phyloP scores from a whole-genome alignment of 2,797 vertebrate genomes.

The Morelia viridis region DNA sequence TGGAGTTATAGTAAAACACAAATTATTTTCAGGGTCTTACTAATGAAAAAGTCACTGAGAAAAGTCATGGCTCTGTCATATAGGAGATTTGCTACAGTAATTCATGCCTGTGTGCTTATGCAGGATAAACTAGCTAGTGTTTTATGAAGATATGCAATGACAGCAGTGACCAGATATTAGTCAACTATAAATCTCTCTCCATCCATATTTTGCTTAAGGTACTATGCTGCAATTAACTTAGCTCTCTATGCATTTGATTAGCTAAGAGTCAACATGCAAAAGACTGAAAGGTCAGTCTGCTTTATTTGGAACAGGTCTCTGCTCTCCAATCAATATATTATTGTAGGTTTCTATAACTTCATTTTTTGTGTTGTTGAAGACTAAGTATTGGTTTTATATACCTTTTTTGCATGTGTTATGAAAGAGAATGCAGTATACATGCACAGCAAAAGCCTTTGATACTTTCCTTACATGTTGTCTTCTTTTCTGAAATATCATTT shows the following conservation, averaged over 20 bases:
- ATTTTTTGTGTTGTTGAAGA: slow-evolving; percentile 43
- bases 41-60: slow-evolving; percentile 20
- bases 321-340: slow-evolving; percentile 56
- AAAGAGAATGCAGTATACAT: slow-evolving; percentile 24
- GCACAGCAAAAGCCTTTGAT: slow-evolving; percentile 46
- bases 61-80: not conserved
- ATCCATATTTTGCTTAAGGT: slow-evolving; percentile 23
- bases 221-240: slow-evolving; percentile 39
- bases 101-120: not conserved
- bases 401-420: slow-evolving; percentile 30
- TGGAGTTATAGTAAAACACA: slow-evolving; percentile 12
- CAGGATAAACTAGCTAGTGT: not conserved
- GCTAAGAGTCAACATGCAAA: slow-evolving; percentile 26
- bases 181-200: slow-evolving; percentile 30
- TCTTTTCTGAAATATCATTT: slow-evolving; percentile 47
- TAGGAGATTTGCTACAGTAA: not conserved
- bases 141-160: not conserved
- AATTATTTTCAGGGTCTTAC: not conserved
- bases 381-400: slow-evolving; percentile 63
- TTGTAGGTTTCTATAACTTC: slow-evolving; percentile 24
- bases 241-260: slow-evolving; percentile 8
- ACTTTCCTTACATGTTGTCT: slow-evolving; percentile 51
- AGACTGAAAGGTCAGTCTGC: slow-evolving; percentile 25
- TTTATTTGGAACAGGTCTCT: slow-evolving; percentile 30
- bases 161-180: slow-evolving; percentile 19